Conservation (phyloP, 2,888 invertebrate genomes). For the Galerucella pusilla region DNA sequence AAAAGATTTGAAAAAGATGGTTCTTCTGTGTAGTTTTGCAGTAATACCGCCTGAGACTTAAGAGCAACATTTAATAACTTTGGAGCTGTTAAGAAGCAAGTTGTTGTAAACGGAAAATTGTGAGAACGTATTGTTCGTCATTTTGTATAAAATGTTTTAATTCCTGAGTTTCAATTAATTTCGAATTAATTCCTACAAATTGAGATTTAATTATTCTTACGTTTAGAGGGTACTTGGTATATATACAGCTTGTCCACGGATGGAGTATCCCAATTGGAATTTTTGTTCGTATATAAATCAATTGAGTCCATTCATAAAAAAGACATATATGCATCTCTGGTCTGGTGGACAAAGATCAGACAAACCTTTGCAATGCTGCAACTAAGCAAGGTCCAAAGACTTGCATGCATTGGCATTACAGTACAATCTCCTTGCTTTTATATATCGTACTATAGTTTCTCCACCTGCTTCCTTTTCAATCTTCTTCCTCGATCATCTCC, state of each 20-base stretch:
- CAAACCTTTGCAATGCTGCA: too few species aligned
- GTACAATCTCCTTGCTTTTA: too few species aligned
- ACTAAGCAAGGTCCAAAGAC: too few species aligned
- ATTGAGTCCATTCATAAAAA: too few species aligned
- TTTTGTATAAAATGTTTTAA: slow-evolving; percentile 5
- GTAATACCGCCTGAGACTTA: slow-evolving; percentile 3
- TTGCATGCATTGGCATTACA: too few species aligned
- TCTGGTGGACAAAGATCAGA: too few species aligned
- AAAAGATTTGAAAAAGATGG: slow-evolving; percentile 5
- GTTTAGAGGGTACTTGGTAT: background rate
- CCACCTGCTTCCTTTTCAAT: too few species aligned
- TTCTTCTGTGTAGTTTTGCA: slow-evolving; percentile 7
- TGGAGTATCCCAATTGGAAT: too few species aligned
- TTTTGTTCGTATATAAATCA: too few species aligned
- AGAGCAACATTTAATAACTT: slow-evolving; percentile 17
- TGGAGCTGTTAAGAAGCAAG: slow-evolving; percentile 4
- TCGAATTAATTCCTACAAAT: background rate
- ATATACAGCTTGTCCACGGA: background rate
- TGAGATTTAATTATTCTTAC: background rate
- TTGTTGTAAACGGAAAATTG: slow-evolving; percentile 14
- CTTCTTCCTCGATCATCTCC: too few species aligned
- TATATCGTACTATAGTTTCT: too few species aligned
- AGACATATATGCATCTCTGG: too few species aligned
- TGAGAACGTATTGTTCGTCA: slow-evolving; percentile 1
- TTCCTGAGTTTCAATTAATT: slow-evolving; percentile 6